These are phyloP conservation scores for Thelaira solivaga DNA, from an alignment of 2,888 invertebrate species.

Conservation along the genomic window DNA sequence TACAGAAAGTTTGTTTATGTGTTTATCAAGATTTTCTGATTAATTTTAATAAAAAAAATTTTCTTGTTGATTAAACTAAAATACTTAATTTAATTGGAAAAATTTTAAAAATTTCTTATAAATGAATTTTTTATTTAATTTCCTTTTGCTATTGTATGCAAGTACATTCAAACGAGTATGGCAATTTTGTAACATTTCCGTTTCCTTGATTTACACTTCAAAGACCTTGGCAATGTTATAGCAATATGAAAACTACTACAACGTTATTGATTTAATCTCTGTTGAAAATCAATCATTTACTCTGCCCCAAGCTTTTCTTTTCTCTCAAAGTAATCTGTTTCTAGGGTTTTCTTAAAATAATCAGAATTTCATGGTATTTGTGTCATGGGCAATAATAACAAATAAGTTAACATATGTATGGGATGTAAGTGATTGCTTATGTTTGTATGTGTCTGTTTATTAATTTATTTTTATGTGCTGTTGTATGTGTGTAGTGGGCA, in stretches of 20 bases:
- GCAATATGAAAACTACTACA: neutral
- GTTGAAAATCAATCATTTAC: slow-evolving; percentile 3
- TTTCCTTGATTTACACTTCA: neutral
- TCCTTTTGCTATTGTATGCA: neutral
- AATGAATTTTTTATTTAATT: neutral
- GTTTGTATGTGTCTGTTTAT: no score
- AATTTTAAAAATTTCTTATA: no score
- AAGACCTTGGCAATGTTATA: neutral
- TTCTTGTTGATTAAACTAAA: no score
- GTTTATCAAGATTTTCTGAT: no score
- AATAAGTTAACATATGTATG: no score
- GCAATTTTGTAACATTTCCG: slow-evolving; percentile 18
- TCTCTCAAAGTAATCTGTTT: neutral
- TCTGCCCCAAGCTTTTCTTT: neutral
- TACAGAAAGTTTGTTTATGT: no score
- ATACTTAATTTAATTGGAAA: no score
- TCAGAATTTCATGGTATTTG: neutral
- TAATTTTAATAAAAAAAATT: no score
- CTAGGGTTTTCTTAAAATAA: neutral
- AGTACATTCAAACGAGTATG: neutral
- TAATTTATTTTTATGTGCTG: no score
- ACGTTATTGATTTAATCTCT: slow-evolving; percentile 15
- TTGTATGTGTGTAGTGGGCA: no score
- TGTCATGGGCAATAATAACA: no score
- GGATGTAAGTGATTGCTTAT: no score